Base-by-base conservation (phyloP, 2,888 invertebrate genomes). In the Apodemia arnacis region DNA sequence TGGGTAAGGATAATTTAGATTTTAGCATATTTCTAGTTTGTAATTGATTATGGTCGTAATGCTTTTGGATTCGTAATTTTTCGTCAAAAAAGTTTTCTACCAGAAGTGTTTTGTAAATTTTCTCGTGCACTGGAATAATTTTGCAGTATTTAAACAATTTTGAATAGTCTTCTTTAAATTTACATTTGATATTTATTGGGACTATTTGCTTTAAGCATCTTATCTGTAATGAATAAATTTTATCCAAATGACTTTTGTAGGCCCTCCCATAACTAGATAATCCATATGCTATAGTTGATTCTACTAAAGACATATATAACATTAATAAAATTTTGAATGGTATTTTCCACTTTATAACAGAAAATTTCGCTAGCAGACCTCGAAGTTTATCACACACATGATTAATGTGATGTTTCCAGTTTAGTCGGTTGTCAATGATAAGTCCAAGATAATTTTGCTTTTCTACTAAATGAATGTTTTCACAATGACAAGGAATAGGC, bases 361-460 rank as follows among this genome's bases (percentile, higher is more conserved):
- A 79, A 72, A 84, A 84, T 76, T 83, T 87, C 2, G 79, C 82
- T 13, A 86, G 24, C 34, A 83, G 78, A 24, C 18, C 72, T 77
- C 87, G 76, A 21, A 87, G 38, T 41, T 77, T 83, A 13, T 83
- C 74, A n/a, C n/a, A n/a, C n/a, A n/a, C n/a, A n/a, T n/a, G n/a
- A n/a, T n/a, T n/a, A n/a, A n/a, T n/a, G n/a, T 87, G 83, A 4
- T 79, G 44, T 21, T 70, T 78, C 83, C 81, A 81, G 49, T 73
- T 87, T 2, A 87, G 18, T 6, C 83, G 63, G 38, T 73, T 69
- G 44, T 83, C 87, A 21, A 87, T 83, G 18, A 81, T 41, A 21
- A 87, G 75, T 34, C 83, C 83, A n/a, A 86, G 27, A 27, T 86
- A 83, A 18, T 38, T 80, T 21, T 83, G 86, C 31, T 59, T 82